These are phyloP conservation scores for Camelus bactrianus DNA, from an alignment of 2,113 vertebrate species.

Conservation along the genomic window DNA sequence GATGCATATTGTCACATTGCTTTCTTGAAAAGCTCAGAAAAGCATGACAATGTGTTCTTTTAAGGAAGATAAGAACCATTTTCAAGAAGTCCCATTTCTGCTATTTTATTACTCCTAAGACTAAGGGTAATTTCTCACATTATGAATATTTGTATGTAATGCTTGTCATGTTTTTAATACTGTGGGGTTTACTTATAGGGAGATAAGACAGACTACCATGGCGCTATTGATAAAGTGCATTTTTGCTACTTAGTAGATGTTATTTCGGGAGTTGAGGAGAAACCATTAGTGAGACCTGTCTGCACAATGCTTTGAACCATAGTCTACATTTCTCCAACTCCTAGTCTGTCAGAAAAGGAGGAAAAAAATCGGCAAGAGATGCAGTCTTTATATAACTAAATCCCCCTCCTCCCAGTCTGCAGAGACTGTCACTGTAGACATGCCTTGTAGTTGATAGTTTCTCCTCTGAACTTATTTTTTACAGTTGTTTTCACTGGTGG, in stretches of 20 bases:
- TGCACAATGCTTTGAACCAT: neutral
- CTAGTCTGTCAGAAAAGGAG: neutral
- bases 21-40: neutral
- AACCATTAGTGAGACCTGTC: neutral
- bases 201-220: neutral
- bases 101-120: neutral
- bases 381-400: neutral
- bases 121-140: conserved; percentile 9
- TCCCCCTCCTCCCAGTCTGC: too few species aligned
- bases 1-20: neutral
- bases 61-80: neutral
- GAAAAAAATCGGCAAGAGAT: neutral
- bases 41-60: neutral
- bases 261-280: neutral
- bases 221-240: neutral
- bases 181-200: neutral
- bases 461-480: neutral
- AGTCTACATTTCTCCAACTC: neutral
- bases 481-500: neutral
- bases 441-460: neutral
- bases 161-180: neutral
- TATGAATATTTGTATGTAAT: neutral
- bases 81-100: neutral
- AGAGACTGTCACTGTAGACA: neutral
- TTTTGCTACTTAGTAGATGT: neutral